Evolutionary conservation across 1,140 invertebrate genomes (phyloP), one percentile per base, ranked within the genome.

Genomic region (Lethrus apterus): DNA sequence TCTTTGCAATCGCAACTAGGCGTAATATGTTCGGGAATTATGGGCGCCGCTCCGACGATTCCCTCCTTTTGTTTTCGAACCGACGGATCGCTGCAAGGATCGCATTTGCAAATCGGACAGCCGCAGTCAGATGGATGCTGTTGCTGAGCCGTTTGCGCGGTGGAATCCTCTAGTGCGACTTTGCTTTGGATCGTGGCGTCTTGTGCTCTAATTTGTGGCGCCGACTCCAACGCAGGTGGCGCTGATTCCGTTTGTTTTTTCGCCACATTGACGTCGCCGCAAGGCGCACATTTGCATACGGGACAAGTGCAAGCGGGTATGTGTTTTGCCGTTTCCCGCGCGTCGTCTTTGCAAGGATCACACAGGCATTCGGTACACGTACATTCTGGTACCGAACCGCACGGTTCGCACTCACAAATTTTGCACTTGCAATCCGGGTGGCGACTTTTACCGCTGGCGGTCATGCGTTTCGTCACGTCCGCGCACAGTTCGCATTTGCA

Each of bases 401-500:
- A 26, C 1, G 34, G 44, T 10, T 7, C 31, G 14, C 30, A 42
- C 11, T 26, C 29, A 42, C 38, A 42, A 29, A 21, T 21, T 11
- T 18, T 10, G n/a, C 35, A 38, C 2, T 9, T 38, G 13, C 35
- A 38, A 38, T 38, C 35, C 1, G 35, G 35, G 5, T 18, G 35
- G 24, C 24, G 35, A 18, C 24, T 38, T 23, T 38, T 42, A 19
- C 20, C 24, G 24, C 29, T 11, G n/a, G 13, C 13, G 2, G 13
- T 21, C n/a, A n/a, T n/a, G n/a, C n/a, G n/a, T n/a, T n/a, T n/a
- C n/a, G n/a, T n/a, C 7, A 33, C 36, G 33, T 44, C 52, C 30
- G 38, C 34, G 19, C 52, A 54, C 14, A 46, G 48, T 11, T 50
- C 41, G 19, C 52, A 54, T 19, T 38, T 46, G 20, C 52, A 54